Evolutionary conservation across 2,888 invertebrate genomes (phyloP).

Genomic region (Erynnis tages): DNA sequence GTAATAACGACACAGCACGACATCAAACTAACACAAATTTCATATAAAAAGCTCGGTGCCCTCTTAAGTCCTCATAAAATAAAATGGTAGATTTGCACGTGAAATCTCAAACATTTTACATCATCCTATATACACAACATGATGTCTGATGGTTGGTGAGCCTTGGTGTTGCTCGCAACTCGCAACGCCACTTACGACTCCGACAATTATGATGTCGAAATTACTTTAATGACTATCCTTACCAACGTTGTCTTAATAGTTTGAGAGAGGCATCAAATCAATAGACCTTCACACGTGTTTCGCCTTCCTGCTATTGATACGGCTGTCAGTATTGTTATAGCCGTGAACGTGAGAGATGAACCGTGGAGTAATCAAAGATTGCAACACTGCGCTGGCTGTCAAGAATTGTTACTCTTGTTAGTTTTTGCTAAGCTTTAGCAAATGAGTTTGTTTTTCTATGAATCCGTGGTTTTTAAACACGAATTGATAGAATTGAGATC

Average conservation of each 20-base stretch:
- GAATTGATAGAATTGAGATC: background rate
- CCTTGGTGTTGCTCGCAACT: too few relatives aligned
- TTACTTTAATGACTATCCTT: conserved; percentile 50
- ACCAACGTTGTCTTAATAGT: conserved; percentile 38
- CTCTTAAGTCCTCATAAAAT: too few relatives aligned
- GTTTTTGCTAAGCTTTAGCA: conserved; percentile 26
- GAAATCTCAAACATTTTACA: too few relatives aligned
- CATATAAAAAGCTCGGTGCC: too few relatives aligned
- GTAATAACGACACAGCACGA: too few relatives aligned
- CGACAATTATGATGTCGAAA: conserved; percentile 47
- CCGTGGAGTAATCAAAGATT: conserved; percentile 32
- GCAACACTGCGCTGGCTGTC: conserved; percentile 15
- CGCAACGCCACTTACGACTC: background rate
- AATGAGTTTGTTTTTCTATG: background rate
- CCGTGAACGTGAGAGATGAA: conserved; percentile 38
- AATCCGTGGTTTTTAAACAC: background rate
- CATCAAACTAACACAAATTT: too few relatives aligned
- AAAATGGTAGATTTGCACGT: too few relatives aligned
- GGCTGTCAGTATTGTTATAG: conserved; percentile 39
- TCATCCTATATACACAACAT: too few relatives aligned
- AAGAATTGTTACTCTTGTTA: conserved; percentile 25
- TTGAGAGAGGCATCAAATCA: conserved; percentile 32
- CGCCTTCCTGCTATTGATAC: conserved; percentile 43
- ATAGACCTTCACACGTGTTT: conserved; percentile 38
- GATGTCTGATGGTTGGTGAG: too few relatives aligned